A percentile compares a stretch with the other conserved stretches of the same genome.
phyloP scores from a whole-genome alignment of 1,140 invertebrate species.

The Pseudoatta argentina region DNA sequence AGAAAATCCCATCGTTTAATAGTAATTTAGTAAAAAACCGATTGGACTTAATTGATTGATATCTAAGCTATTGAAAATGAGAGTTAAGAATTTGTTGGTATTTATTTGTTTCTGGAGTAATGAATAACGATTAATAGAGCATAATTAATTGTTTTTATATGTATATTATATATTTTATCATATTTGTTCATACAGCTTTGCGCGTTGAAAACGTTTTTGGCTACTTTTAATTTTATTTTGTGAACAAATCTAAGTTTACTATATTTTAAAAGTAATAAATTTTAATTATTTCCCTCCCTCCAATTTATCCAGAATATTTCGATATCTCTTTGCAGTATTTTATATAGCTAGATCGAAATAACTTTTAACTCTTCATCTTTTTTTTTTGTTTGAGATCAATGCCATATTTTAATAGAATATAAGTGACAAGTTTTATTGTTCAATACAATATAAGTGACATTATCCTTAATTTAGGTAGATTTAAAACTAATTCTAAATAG shows the following conservation, averaged over 20 bases:
- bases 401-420: not conserved
- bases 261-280: not conserved
- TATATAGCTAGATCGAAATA: not conserved
- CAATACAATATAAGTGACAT: not conserved
- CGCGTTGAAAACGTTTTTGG: not conserved
- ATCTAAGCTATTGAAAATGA: not conserved
- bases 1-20: slow-evolving; percentile 1
- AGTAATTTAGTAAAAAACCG: slow-evolving; percentile 10
- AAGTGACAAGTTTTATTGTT: not conserved
- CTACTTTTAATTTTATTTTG: slow-evolving; percentile 16
- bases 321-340: not conserved
- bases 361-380: not conserved
- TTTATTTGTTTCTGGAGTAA: not conserved
- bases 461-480: not conserved
- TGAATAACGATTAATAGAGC: not conserved
- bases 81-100: not conserved
- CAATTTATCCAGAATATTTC: not conserved
- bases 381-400: no score
- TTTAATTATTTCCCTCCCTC: not conserved
- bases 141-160: slow-evolving; percentile 14
- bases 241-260: not conserved
- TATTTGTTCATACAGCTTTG: not conserved
- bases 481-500: not conserved
- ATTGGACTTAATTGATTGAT: slow-evolving; percentile 6
- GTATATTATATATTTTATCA: not conserved